Conservation (phyloP, 2,797 vertebrate species). For the Stomatorhinus walkeri region DNA sequence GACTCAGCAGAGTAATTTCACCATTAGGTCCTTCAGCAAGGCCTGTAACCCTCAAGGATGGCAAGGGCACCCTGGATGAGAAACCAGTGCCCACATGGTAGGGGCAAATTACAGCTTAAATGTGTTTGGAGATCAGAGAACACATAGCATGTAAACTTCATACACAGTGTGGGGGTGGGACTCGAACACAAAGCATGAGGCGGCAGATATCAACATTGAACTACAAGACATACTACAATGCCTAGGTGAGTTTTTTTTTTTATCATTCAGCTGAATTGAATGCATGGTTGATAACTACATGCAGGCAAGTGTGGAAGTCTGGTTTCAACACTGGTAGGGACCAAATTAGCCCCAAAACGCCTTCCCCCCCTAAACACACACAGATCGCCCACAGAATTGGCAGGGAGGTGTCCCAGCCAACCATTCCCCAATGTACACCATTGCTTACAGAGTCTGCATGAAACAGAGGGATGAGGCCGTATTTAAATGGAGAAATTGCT, state of each 20-base stretch:
- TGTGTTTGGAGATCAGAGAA: not conserved
- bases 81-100: not conserved
- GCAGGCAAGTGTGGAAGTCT: not conserved
- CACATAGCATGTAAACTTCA: not conserved
- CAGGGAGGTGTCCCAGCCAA: not conserved
- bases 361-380: not conserved
- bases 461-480: not conserved
- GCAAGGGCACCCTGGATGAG: not conserved
- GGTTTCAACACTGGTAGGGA: not conserved
- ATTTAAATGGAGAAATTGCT: not conserved
- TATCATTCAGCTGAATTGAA: not conserved
- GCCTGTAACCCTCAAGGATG: not conserved
- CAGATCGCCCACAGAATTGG: not conserved
- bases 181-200: not conserved
- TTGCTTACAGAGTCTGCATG: not conserved
- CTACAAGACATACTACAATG: not conserved
- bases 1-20: not conserved
- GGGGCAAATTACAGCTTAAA: not conserved
- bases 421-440: not conserved
- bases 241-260: not conserved
- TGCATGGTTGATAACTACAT: not conserved
- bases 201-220: not conserved
- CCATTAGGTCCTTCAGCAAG: not conserved
- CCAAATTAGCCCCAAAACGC: not conserved
- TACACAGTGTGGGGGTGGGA: not conserved